These are phyloP conservation scores for Artemia sinica DNA, from an alignment of 2,888 invertebrate species.

Conservation along the genomic window DNA sequence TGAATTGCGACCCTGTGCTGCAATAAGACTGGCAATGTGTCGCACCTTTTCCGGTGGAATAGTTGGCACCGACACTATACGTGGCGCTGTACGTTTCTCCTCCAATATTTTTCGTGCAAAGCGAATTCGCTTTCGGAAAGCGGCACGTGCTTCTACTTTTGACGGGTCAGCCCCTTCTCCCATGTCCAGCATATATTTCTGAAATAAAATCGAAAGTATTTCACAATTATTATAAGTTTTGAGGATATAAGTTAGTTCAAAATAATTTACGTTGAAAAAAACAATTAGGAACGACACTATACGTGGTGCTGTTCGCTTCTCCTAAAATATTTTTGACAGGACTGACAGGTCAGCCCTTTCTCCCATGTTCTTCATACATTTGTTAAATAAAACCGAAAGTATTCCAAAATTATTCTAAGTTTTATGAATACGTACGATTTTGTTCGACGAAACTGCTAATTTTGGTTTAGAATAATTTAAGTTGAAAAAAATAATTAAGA, in stretches of 20 bases:
- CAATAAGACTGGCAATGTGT: conserved; percentile 18
- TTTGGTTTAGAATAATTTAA: too few relatives aligned
- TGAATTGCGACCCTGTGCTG: conserved; percentile 54
- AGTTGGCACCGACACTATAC: conserved; percentile 81
- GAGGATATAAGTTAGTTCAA: too few relatives aligned
- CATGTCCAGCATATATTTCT: background rate
- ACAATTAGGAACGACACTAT: conserved; percentile 69
- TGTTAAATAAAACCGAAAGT: conserved; percentile 20
- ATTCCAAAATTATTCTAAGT: too few relatives aligned
- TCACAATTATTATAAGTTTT: too few relatives aligned
- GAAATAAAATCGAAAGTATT: conserved; percentile 21
- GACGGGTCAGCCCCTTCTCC: conserved; percentile 21
- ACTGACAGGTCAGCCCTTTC: conserved; percentile 21
- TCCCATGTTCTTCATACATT: background rate
- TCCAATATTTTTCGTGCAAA: conserved; percentile 70
- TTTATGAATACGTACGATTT: too few relatives aligned
- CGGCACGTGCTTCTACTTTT: conserved; percentile 35
- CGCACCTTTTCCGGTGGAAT: conserved; percentile 51
- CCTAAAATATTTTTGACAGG: conserved; percentile 49
- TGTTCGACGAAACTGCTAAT: too few relatives aligned
- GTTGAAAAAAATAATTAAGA: conserved; percentile 38
- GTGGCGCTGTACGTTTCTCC: conserved; percentile 71
- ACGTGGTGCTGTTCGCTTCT: conserved; percentile 74
- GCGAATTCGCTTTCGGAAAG: conserved; percentile 62
- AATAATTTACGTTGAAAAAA: too few relatives aligned